Base-by-base conservation (phyloP, 2,888 invertebrate genomes). In the Pardosa pseudoannulata region DNA sequence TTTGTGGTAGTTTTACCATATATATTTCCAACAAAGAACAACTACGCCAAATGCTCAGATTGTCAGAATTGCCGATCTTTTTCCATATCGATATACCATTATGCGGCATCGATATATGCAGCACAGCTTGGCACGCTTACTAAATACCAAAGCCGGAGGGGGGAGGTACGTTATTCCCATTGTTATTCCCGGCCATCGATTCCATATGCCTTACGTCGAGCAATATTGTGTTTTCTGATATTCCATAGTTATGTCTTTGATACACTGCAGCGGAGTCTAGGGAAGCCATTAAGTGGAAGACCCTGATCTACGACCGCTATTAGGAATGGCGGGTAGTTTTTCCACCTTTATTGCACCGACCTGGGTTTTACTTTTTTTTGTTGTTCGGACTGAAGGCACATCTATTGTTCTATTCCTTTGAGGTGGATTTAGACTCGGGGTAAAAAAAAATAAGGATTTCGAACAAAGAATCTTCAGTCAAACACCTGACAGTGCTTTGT, bases 251-350 rank as follows among this genome's bases (percentile, higher is more conserved):
- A 65, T 65, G 67, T 80, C 50, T 62, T 73, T 78, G 72, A 80
- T 80, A 80, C 32, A 80, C 68, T 68, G 56, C 81, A 36, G 74
- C 74, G 72, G 74, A 81, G 56, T 31, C 81, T 39, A 68, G 71
- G 67, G 46, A 39, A 68, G 68, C 81, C 74, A 68, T 74, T 74
- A 68, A 73, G 46, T 65, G 70, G 65, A 73, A 46, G 75, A 29
- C 31, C 72, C 23, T 85, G 83, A 85, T 78, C 67, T 78, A 85
- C 78, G 83, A 85, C 39, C 67, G 31, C 78, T 73, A 85, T 85
- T 85, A 23, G 56, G 13, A 72, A n/a, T 65, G 56, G 31, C 67
- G 56, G 67, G 67, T 85, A 72, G 78, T 79, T 85, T 78, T 46
- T 83, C 71, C 71, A 72, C 71, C 76, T 83, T 83, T 79, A 78